phyloP scores from a whole-genome alignment of 2,797 vertebrate species.

The Tinamus major region DNA sequence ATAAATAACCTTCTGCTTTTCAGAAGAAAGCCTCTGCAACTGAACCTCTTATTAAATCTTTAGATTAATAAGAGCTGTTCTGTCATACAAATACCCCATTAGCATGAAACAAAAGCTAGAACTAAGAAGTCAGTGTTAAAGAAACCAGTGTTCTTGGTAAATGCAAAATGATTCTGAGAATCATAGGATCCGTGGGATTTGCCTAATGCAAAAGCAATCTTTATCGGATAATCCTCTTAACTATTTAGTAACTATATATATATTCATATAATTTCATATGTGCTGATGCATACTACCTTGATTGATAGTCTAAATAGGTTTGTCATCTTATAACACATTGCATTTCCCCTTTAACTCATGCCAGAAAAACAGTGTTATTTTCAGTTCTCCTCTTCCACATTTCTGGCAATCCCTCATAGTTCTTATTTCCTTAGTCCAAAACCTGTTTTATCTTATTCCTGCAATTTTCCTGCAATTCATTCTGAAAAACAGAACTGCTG shows the following conservation, averaged over 20 bases:
- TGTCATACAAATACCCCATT: conserved; percentile 33
- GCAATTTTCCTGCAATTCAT: background rate
- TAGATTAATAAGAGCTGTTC: conserved; percentile 17
- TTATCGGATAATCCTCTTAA: background rate
- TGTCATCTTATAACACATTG: background rate
- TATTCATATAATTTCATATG: background rate
- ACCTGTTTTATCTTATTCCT: background rate
- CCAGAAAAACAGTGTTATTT: background rate
- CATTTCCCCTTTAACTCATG: background rate
- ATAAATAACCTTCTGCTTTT: conserved; percentile 41
- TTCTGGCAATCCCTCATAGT: background rate
- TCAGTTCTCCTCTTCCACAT: background rate
- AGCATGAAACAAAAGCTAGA: background rate
- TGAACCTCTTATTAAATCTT: conserved; percentile 45
- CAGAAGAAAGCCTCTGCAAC: conserved; percentile 35
- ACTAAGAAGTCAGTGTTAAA: background rate
- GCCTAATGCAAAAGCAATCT: background rate
- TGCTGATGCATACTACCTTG: background rate
- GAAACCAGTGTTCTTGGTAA: background rate
- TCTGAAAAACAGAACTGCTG: conserved; percentile 12
- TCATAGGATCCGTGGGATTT: background rate
- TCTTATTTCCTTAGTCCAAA: background rate
- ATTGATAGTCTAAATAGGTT: background rate
- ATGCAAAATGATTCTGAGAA: conserved; percentile 4
- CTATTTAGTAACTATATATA: background rate